Evolutionary conservation across 2,888 invertebrate genomes (phyloP).

Genomic region (Clanis bilineata): DNA sequence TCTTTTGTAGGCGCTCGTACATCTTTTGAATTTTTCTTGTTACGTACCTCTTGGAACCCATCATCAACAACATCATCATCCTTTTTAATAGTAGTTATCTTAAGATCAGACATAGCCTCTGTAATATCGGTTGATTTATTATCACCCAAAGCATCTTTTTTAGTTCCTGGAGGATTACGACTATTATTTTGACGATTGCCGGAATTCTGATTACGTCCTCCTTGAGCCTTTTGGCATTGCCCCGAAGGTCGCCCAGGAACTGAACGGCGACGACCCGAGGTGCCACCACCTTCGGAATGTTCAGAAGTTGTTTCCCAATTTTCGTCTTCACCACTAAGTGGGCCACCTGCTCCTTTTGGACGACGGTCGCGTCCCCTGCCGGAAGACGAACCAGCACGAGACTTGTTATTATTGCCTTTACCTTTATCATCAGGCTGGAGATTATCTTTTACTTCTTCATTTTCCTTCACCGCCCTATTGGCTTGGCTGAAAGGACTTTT

Average conservation of each 20-base stretch:
- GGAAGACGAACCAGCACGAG: slow-evolving; percentile 85
- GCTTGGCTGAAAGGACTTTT: slow-evolving; percentile 88
- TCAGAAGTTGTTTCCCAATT: slow-evolving; percentile 93
- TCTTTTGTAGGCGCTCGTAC: slow-evolving; percentile 66
- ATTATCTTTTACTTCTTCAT: slow-evolving; percentile 62
- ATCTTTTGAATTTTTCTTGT: slow-evolving; percentile 88
- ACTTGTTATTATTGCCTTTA: slow-evolving; percentile 85
- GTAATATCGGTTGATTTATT: slow-evolving; percentile 62
- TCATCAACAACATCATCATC: slow-evolving; percentile 83
- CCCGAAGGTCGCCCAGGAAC: slow-evolving; percentile 52
- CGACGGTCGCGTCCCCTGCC: slow-evolving; percentile 76
- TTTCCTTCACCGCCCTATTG: slow-evolving; percentile 65
- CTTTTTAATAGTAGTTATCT: slow-evolving; percentile 60
- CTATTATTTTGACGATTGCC: slow-evolving; percentile 59
- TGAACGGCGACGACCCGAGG: slow-evolving; percentile 56
- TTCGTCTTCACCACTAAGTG: slow-evolving; percentile 80
- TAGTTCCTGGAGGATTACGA: slow-evolving; percentile 53
- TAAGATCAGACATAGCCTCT: slow-evolving; percentile 71
- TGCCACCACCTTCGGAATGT: slow-evolving; percentile 85
- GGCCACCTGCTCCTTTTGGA: slow-evolving; percentile 60
- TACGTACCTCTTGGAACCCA: slow-evolving; percentile 93
- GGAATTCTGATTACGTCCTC: slow-evolving; percentile 61
- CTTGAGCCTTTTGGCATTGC: slow-evolving; percentile 55
- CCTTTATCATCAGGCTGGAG: slow-evolving; percentile 83
- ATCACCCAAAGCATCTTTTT: slow-evolving; percentile 58